phyloP scores from a whole-genome alignment of 2,888 invertebrate species.

The Leptinotarsa rubiginosa region DNA sequence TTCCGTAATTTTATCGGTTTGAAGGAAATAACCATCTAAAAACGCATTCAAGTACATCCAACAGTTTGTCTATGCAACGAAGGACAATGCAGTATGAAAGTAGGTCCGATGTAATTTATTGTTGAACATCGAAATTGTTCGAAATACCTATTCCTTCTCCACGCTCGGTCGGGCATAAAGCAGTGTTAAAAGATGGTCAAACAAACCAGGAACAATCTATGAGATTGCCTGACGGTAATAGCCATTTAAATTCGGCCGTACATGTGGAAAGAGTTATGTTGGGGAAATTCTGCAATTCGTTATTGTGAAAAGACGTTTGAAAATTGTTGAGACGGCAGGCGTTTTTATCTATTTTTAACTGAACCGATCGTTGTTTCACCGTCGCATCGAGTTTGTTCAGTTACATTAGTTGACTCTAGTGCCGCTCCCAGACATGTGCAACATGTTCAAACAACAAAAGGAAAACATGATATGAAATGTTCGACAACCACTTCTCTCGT shows the following conservation, averaged over 20 bases:
- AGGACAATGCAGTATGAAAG: not conserved
- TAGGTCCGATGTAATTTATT: not conserved
- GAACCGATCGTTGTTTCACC: not conserved
- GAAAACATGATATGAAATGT: not conserved
- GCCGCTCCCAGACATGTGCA: not conserved
- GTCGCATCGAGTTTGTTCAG: not conserved
- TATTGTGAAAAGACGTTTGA: conserved; percentile 11
- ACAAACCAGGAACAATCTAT: conserved; percentile 39
- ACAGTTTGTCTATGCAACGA: not conserved
- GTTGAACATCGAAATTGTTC: conserved; percentile 4
- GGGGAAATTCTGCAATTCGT: conserved; percentile 18
- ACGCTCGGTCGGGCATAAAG: conserved; percentile 34
- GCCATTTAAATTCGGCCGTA: conserved; percentile 45
- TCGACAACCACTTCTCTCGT: no score
- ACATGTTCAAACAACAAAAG: not conserved
- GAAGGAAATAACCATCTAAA: no score
- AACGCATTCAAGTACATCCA: no score
- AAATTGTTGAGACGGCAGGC: not conserved
- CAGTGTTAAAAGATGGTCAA: conserved; percentile 39
- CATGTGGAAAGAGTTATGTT: conserved; percentile 37
- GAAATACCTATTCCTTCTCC: conserved; percentile 25
- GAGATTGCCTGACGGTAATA: conserved; percentile 40
- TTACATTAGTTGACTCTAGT: not conserved
- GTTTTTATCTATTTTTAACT: not conserved
- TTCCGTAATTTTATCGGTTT: no score